Base-by-base conservation (phyloP, 2,797 vertebrate genomes). In the Antrozous pallidus region DNA sequence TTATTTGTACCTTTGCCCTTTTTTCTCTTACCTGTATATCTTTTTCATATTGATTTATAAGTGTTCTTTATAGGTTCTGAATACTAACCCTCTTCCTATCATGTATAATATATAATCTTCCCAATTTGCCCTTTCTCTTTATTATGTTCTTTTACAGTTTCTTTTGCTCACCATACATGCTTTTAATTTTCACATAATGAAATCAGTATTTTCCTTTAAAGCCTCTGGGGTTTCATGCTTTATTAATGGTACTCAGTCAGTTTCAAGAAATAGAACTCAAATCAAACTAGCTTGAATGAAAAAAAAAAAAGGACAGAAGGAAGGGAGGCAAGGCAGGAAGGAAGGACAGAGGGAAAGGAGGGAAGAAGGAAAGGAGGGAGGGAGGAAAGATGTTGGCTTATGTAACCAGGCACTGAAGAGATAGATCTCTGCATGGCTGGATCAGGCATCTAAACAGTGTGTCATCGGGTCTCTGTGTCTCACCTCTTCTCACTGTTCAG, bases 171-270 rank as follows among this genome's bases (percentile, higher is more conserved):
- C 11, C 13, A 56, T 69, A 9, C 22, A 33, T 33, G 26, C 74
- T 86, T 79, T 86, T 82, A 92, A 93, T 96, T 91, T 93, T 83
- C 58, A 86, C 31, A 6, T 73, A 83, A 73, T 93, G 73, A 83
- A 94, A n/a, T 75, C 33, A 33, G 18, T 75, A 89, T 83, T 91
- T 94, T 75, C 38, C 65, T 83, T 91, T 91, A 88, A 94, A 33
- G n/a, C 74, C 31, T 73, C 67, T 77, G 47, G 71, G 63, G 61
- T 85, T 81, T 91, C 61, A 45, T n/a, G 22, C 38, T 74, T 18
- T 90, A 67, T 75, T 61, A 24, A 28, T 69, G 51, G 31, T 58
- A 45, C 5, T 75, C 17, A 63, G 79, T 95, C 45, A 67, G 22
- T 89, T 84, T 75, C 33, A 93, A 78, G 61, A 96, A 71, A 45